A percentile compares a stretch with the other conserved stretches of the same genome.
Conservation (phyloP, 1,140 invertebrate genomes). For the Onthophagus taurus region DNA sequence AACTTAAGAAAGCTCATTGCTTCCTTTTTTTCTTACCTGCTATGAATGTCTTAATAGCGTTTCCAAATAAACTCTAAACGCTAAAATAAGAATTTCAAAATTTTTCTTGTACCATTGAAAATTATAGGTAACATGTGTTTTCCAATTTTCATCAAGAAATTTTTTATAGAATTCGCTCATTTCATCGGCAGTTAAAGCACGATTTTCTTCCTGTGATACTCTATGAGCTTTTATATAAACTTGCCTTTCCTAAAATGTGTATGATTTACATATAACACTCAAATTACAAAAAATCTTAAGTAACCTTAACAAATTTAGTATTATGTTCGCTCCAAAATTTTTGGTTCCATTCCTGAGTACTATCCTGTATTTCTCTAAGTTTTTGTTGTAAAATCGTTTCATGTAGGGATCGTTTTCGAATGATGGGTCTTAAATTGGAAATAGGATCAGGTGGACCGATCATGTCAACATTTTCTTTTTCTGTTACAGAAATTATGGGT, state of each 20-base stretch:
- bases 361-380: slow-evolving; percentile 52
- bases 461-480: slow-evolving; percentile 33
- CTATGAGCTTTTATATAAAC: slow-evolving; percentile 48
- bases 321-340: slow-evolving; percentile 74
- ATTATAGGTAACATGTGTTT: slow-evolving; percentile 59
- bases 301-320: slow-evolving; percentile 51
- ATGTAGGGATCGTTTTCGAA: slow-evolving; percentile 49
- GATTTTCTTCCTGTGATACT: slow-evolving; percentile 36
- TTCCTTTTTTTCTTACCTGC: slow-evolving; percentile 9
- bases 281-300: slow-evolving; percentile 6
- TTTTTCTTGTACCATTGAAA: slow-evolving; percentile 67
- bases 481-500: slow-evolving; percentile 28
- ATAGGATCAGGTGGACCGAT: slow-evolving; percentile 71
- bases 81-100: slow-evolving; percentile 49
- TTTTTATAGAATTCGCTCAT: slow-evolving; percentile 79
- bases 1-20: too few species aligned
- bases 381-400: slow-evolving; percentile 56
- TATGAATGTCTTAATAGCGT: slow-evolving; percentile 13
- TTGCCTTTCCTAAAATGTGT: slow-evolving; percentile 49
- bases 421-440: slow-evolving; percentile 65
- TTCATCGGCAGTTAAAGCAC: slow-evolving; percentile 59
- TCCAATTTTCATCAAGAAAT: slow-evolving; percentile 70
- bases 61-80: slow-evolving; percentile 43
- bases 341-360: slow-evolving; percentile 72
- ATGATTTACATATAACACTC: slow-evolving; percentile 7